Evolutionary conservation across 37 sponge, comb jelly and placozoan species (phyloP).

Genomic region (Cladorhizidae sp.): DNA sequence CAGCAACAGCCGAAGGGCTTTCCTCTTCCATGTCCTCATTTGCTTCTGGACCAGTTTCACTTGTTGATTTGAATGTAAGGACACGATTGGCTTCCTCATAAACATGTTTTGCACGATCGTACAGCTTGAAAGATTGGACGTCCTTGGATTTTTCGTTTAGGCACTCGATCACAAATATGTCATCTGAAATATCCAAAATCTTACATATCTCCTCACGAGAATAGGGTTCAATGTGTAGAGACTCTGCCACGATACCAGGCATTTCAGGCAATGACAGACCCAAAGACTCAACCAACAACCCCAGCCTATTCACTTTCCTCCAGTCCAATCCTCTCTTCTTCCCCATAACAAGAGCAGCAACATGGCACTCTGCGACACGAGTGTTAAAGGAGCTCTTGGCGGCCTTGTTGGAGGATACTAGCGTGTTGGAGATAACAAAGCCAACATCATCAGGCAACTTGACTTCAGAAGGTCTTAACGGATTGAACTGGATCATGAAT

Average conservation of each 20-base stretch:
- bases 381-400: conserved; percentile 75
- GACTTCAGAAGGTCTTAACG: conserved; percentile 69
- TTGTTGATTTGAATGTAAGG: conserved; percentile 47
- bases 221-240: conserved; percentile 77
- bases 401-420: conserved; percentile 80
- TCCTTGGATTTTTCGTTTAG: conserved; percentile 49
- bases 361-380: conserved; percentile 90
- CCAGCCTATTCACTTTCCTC: conserved; percentile 56
- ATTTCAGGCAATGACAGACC: conserved; percentile 51
- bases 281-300: conserved; percentile 46
- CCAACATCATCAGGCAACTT: conserved; percentile 62
- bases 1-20: conserved; percentile 18
- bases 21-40: neutral
- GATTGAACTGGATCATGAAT: conserved; percentile 90
- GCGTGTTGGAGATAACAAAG: conserved; percentile 89
- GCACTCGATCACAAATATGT: conserved; percentile 36
- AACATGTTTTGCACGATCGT: conserved; percentile 89
- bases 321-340: conserved; percentile 67
- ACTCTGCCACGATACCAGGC: conserved; percentile 62
- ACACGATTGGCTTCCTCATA: conserved; percentile 88
- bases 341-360: conserved; percentile 84
- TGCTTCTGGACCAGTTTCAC: conserved; percentile 28
- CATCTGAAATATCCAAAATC: conserved; percentile 56
- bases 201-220: conserved; percentile 76
- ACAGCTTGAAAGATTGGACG: conserved; percentile 63